phyloP scores from a whole-genome alignment of 2,888 invertebrate species.

The Hartigia nigra region DNA sequence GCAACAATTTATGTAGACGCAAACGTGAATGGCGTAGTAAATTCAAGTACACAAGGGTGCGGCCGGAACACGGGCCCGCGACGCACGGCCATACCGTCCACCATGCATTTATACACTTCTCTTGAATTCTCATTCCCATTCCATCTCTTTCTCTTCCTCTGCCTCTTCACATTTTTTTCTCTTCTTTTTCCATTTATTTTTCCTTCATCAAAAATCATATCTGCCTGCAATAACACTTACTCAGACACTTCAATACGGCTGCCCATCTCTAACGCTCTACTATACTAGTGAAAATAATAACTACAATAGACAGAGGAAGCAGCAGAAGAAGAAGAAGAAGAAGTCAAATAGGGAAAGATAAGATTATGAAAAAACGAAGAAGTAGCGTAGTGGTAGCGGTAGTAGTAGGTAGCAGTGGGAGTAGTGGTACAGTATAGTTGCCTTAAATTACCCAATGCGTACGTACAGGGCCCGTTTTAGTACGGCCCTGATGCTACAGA shows the following conservation, averaged over 20 bases:
- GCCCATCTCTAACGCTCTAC: background rate
- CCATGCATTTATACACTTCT: slow-evolving; percentile 3
- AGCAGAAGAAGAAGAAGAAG: background rate
- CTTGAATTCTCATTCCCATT: background rate
- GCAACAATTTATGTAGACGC: slow-evolving; percentile 49
- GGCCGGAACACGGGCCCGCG: slow-evolving; percentile 37
- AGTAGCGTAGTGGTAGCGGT: background rate
- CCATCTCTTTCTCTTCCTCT: background rate
- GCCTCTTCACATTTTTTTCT: background rate
- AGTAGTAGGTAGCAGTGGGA: background rate
- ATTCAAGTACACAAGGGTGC: slow-evolving; percentile 46
- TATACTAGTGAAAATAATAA: background rate
- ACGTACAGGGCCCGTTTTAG: background rate
- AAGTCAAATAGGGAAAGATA: background rate
- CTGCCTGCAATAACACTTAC: background rate
- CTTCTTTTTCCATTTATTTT: background rate
- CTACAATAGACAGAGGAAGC: background rate
- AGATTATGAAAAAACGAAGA: background rate
- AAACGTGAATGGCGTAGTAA: slow-evolving; percentile 54
- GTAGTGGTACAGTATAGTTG: background rate
- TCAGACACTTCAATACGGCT: background rate
- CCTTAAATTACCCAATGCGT: background rate
- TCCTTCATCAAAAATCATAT: background rate
- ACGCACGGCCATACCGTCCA: background rate
- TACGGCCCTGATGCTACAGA: slow-evolving; percentile 9